Conservation (phyloP, 2,888 invertebrate species). For the Agriotes lineatus region DNA sequence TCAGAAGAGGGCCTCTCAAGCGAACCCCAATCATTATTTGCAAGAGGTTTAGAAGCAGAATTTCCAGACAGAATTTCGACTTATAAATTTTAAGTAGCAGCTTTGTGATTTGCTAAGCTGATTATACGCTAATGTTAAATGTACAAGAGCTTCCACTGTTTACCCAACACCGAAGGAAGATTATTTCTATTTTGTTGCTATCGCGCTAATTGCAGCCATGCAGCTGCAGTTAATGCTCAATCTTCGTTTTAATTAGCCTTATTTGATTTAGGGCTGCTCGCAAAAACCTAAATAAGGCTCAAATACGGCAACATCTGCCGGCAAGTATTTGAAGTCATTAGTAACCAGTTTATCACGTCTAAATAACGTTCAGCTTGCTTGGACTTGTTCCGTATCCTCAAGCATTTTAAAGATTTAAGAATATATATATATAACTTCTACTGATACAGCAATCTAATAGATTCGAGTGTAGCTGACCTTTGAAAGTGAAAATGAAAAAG, state of each 20-base stretch:
- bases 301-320: too few species aligned
- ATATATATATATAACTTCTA: too few species aligned
- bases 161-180: slow-evolving; percentile 30
- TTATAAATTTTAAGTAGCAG: slow-evolving; percentile 54
- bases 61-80: slow-evolving; percentile 55
- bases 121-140: slow-evolving; percentile 54
- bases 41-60: slow-evolving; percentile 53
- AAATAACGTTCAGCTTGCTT: too few species aligned
- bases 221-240: slow-evolving; percentile 20
- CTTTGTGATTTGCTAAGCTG: slow-evolving; percentile 54
- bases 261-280: neutral
- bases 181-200: slow-evolving; percentile 28
- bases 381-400: too few species aligned
- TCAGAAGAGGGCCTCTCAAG: neutral
- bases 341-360: too few species aligned
- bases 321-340: too few species aligned
- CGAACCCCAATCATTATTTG: slow-evolving; percentile 48
- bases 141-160: slow-evolving; percentile 38
- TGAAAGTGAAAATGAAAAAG: too few species aligned
- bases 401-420: too few species aligned
- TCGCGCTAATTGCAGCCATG: slow-evolving; percentile 11
- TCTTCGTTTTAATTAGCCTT: slow-evolving; percentile 3
- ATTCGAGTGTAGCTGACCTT: too few species aligned
- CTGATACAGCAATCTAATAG: too few species aligned
- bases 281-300: too few species aligned